Base-by-base conservation (phyloP, 2,797 vertebrate genomes). In the Nannoperca australis region DNA sequence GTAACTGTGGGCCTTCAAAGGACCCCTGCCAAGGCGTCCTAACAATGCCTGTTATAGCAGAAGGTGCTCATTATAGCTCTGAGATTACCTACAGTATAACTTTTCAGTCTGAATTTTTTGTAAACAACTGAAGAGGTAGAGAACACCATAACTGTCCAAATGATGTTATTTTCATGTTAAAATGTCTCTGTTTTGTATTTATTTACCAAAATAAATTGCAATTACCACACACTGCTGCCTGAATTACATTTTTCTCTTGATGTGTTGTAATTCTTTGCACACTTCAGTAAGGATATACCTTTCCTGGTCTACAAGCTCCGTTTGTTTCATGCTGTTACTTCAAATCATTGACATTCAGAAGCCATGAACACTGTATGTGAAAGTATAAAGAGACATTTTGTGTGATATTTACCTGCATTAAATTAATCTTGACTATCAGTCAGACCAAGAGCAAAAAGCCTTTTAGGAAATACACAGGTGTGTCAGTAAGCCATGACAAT, bases 141-240 rank as follows among this genome's bases (percentile, higher is more conserved):
- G 44, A 78, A 81, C 61, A 77, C 32, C 70, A 61, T 74, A 42
- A 84, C 73, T 76, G 83, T 88, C 76, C 32, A 75, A 71, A 85
- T 80, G 65, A 78, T 80, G 71, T 90, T 93, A 89, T 93, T 92
- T 94, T 92, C 79, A 85, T 90, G 89, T 89, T 83, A 24, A 87
- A 76, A 85, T 82, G 87, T 91, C 72, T 90, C 87, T 87, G 91
- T 92, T 94, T 93, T 94, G 91, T 94, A 93, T 90, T 93, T 89
- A 92, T 91, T 90, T 94, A 88, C 55, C 81, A 88, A 91, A 94
- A 93, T 92, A 95, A 95, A 94, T 60, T 59, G 56, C 60, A 84
- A 78, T 90, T 88, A 87, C 38, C 81, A 83, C 83, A 91, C 32
- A 8, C 7, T 18, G 10, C 13, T 34, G 62, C 11, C 51, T 54